These are phyloP conservation scores for Chrysodeixis includens DNA, from an alignment of 2,888 invertebrate species.

Conservation along the genomic window DNA sequence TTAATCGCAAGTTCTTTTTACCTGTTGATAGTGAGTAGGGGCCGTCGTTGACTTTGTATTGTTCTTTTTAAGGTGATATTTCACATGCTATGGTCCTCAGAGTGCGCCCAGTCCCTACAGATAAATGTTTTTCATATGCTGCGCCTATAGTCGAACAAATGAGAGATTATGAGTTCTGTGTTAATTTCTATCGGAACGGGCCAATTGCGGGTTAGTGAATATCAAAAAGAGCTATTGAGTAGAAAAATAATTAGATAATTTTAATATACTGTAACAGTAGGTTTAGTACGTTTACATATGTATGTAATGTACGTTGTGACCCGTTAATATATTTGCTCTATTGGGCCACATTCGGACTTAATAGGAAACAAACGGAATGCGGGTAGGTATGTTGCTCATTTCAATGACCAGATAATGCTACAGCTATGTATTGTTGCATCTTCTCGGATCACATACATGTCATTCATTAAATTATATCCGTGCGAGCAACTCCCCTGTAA, in stretches of 20 bases:
- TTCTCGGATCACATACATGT: background rate
- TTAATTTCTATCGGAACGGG: conserved; percentile 33
- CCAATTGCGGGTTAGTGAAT: conserved; percentile 43
- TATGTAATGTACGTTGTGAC: too few relatives aligned
- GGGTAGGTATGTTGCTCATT: too few relatives aligned
- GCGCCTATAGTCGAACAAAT: conserved; percentile 60
- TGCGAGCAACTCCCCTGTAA: background rate
- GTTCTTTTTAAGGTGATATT: conserved; percentile 37
- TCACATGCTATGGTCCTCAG: conserved; percentile 27
- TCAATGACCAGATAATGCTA: too few relatives aligned
- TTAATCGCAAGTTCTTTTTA: background rate
- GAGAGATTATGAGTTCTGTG: conserved; percentile 70
- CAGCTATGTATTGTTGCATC: background rate
- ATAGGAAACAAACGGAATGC: too few relatives aligned
- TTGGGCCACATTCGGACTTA: too few relatives aligned
- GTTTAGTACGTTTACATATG: too few relatives aligned
- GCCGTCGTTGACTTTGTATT: background rate
- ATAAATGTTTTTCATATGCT: conserved; percentile 43
- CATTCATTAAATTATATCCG: background rate
- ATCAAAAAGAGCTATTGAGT: background rate
- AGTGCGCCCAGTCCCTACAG: conserved; percentile 26
- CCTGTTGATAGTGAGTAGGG: conserved; percentile 12
- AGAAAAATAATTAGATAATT: too few relatives aligned
- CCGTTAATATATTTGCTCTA: too few relatives aligned
- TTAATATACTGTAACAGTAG: too few relatives aligned